These are phyloP conservation scores for Neoitamus cyanurus DNA, from an alignment of 2,888 invertebrate species.

Conservation along the genomic window DNA sequence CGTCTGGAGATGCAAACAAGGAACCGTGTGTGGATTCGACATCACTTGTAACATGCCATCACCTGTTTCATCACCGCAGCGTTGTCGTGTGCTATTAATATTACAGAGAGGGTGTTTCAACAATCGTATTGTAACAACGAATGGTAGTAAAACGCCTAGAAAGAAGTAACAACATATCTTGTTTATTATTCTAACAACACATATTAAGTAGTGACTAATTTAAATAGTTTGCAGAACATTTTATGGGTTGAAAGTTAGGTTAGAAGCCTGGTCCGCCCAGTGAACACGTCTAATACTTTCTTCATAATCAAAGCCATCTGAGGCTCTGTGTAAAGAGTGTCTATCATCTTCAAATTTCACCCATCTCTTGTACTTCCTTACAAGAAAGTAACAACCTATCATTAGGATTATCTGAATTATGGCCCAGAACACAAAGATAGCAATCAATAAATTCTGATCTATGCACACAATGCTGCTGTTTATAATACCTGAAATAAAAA, in stretches of 20 bases:
- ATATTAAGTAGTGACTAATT: neutral
- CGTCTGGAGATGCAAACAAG: conserved; percentile 34
- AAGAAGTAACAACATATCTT: neutral
- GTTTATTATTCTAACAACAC: neutral
- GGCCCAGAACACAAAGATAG: conserved; percentile 72
- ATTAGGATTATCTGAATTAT: conserved; percentile 71
- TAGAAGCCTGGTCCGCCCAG: conserved; percentile 72
- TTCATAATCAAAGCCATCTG: conserved; percentile 74
- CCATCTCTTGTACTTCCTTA: conserved; percentile 69
- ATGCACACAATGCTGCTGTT: conserved; percentile 69
- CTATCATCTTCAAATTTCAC: conserved; percentile 67
- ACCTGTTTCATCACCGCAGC: conserved; percentile 25
- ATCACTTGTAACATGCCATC: conserved; percentile 35
- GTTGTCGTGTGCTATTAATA: no score
- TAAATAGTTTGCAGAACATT: neutral
- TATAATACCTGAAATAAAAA: conserved; percentile 44
- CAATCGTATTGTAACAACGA: no score
- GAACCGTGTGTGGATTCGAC: neutral
- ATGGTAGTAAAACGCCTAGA: neutral
- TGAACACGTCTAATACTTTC: conserved; percentile 74
- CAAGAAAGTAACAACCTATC: conserved; percentile 69
- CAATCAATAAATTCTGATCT: conserved; percentile 74
- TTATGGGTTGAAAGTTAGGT: neutral
- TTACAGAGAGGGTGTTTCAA: no score
- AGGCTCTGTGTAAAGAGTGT: conserved; percentile 66